Evolutionary conservation across 2,113 vertebrate genomes (phyloP), one percentile per base, ranked within the genome.

Genomic region (Myxocyprinus asiaticus): DNA sequence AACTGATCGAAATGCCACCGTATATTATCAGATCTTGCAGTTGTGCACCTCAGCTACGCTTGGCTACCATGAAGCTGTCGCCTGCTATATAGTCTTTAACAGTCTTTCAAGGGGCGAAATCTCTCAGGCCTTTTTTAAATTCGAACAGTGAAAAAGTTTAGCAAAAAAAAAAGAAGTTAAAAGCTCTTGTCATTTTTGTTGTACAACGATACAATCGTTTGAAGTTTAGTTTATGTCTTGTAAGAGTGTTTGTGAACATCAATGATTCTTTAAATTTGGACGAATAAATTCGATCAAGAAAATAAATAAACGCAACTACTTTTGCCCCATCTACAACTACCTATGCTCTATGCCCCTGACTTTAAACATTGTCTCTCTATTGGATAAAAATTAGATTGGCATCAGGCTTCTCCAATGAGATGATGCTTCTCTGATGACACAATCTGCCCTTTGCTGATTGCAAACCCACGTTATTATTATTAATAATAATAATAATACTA

Each of bases 401-500:
- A 51, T 58, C 64, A 62, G 71, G 15, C n/a, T 33, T 33, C 22
- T 33, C 22, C 22, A 33, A 33, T 33, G 22, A 33, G 15, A 7
- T 1, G 14, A 12, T 8, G 50, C 71, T 64, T 7, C 44, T 55
- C 61, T 42, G 12, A 47, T 4, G 15, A 64, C 62, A 69, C 42
- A 2, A 14, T 73, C 33, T 62, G 45, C 47, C 71, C 50, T 61
- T 33, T 22, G 17, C 44, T 50, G 76, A 81, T 78, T 84, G 64
- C 62, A 78, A 68, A 81, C 71, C 77, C 68, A 74, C 53, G 4
- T 67, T 78, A 55, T 53, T 53, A 53, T n/a, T n/a, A n/a, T 48
- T 6, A 48, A 48, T 48, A 48, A 48, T 48, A 48, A 48, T 48
- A 48, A 48, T 48, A 48, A 7, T 4, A 48, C 4, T 47, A 73